Base-by-base conservation (phyloP, 2,113 vertebrate species). In the Otus sunia region DNA sequence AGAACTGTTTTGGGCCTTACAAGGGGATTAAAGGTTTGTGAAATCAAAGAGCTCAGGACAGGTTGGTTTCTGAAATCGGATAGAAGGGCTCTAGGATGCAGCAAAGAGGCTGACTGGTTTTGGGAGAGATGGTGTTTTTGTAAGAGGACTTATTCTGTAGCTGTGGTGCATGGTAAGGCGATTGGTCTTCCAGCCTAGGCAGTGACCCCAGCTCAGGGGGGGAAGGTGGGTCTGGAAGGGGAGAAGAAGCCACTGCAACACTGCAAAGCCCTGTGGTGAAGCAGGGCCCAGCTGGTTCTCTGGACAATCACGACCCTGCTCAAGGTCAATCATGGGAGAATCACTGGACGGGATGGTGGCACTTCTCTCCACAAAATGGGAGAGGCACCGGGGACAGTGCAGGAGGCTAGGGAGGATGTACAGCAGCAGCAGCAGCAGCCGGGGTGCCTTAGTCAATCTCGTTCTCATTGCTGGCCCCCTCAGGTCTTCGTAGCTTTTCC, bases 381-480 rank as follows among this genome's bases (percentile, higher is more conserved):
- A 96, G 86, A 96, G 94, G 93, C 68, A 78, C 79, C 10, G 1
- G 81, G 89, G 86, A 52, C 90, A 86, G 79, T 9, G 74, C 85
- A 92, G 81, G 56, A 67, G 69, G 64, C 90, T 29, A 29, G 25
- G 89, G 90, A 56, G 49, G 67, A 75, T 86, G 29, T 49, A 88
- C 90, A 92, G 88, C 92, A 95, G 86, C 78, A 90, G 86, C 82
- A 94, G 88, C 69, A 93, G 82, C 15, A 86, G 58, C 75, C 71
- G 60, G n/a, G 80, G 8, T 5, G 30, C n/a, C 91, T 98, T 99
- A 99, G 98, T 99, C 98, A 94, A 99, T 98, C 97, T 99, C 99
- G 4, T 97, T 98, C 97, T 99, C 99, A 0, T 99, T 99, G 98
- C 99, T 99, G 89, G 99, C 99, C 6, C 99, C 99, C 95, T 99